Conservation (phyloP, 2,797 vertebrate genomes). For the Sebastiscus tertius region DNA sequence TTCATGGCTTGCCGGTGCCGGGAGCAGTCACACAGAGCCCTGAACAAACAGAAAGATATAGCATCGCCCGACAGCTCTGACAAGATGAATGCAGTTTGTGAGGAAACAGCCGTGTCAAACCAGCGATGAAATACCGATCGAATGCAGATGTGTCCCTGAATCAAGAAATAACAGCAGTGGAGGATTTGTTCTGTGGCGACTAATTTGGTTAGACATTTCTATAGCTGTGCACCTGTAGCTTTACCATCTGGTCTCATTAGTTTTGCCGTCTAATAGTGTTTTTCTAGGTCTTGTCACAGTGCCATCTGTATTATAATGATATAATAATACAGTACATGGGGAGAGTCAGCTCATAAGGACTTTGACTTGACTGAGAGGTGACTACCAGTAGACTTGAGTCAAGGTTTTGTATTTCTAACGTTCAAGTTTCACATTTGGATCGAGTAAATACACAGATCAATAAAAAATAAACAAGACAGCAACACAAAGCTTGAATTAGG, state of each 20-base stretch:
- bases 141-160: constrained; percentile 14
- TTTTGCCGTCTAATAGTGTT: not conserved
- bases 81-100: not conserved
- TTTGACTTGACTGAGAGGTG: not conserved
- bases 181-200: not conserved
- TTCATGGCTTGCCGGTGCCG: not conserved
- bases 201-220: not conserved
- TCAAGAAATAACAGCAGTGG: not conserved
- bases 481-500: not conserved
- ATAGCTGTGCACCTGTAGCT: not conserved
- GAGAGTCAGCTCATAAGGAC: not conserved
- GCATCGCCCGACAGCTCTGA: constrained; percentile 16
- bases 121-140: not conserved
- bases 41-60: not conserved
- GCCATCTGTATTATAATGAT: not conserved
- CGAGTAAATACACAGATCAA: not conserved
- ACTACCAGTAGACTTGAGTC: not conserved
- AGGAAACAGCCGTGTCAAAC: not conserved
- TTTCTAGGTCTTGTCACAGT: not conserved
- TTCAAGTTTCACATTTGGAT: not conserved
- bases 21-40: constrained; percentile 3
- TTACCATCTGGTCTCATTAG: not conserved
- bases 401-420: not conserved
- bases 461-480: not conserved
- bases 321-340: not conserved